Percentiles rank a stretch among this genome's conserved stretches.
phyloP scores from a whole-genome alignment of 2,113 vertebrate genomes.

The Pelmatolapia mariae region DNA sequence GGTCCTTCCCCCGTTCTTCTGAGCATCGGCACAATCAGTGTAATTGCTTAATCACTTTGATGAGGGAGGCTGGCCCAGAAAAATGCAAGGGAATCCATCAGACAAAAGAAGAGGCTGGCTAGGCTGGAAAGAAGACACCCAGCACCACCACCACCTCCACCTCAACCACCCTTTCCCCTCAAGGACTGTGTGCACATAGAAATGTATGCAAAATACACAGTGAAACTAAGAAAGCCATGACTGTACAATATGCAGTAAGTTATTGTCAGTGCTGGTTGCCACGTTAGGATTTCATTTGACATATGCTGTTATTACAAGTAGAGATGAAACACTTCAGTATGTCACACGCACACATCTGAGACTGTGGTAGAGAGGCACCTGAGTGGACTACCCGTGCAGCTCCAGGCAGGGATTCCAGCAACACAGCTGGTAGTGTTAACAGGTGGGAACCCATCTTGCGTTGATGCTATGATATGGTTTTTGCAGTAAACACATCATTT shows the following conservation, averaged over 20 bases:
- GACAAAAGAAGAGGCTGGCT: constrained; percentile 5
- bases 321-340: background rate
- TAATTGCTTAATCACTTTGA: constrained; percentile 69
- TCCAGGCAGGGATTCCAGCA: background rate
- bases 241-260: background rate
- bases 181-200: background rate
- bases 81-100: constrained; percentile 43
- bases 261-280: background rate
- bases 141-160: background rate
- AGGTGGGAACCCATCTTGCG: background rate
- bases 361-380: background rate
- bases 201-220: background rate
- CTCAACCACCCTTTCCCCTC: background rate
- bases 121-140: background rate
- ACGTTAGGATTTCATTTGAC: background rate
- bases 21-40: constrained; percentile 57
- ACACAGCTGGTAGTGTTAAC: background rate
- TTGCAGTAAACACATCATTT: background rate
- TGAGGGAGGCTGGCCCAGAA: constrained; percentile 56
- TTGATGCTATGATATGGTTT: background rate
- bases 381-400: background rate
- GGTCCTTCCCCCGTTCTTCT: constrained; percentile 42
- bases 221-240: background rate
- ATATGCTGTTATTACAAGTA: background rate
- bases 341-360: background rate